Evolutionary conservation across 2,797 vertebrate genomes (phyloP).

Genomic region (Urophycis tenuis): DNA sequence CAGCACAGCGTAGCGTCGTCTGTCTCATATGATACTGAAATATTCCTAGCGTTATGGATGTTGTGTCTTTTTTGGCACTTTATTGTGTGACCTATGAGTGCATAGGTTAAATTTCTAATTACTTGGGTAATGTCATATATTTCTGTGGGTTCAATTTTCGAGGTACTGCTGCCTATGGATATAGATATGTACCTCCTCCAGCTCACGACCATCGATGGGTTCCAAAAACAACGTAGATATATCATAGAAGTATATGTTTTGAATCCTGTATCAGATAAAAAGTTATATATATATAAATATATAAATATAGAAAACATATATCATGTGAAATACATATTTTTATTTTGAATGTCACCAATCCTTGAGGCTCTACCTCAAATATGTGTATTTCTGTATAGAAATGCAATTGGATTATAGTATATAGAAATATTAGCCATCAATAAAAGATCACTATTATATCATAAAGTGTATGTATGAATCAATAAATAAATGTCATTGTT

Average conservation of each 20-base stretch:
- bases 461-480: constrained; percentile 86
- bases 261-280: constrained; percentile 72
- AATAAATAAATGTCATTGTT: constrained; percentile 97
- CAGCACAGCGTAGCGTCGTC: constrained; percentile 70
- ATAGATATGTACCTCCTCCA: constrained; percentile 91
- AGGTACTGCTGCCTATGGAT: constrained; percentile 91
- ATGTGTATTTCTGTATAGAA: constrained; percentile 99
- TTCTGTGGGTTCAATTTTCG: constrained; percentile 80
- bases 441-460: constrained; percentile 91
- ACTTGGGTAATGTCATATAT: constrained; percentile 91
- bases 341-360: constrained; percentile 85
- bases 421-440: constrained; percentile 83
- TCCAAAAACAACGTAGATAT: constrained; percentile 68
- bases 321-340: constrained; percentile 80
- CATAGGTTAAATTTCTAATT: constrained; percentile 93
- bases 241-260: constrained; percentile 71
- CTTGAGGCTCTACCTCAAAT: constrained; percentile 99
- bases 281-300: constrained; percentile 40
- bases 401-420: constrained; percentile 97
- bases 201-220: constrained; percentile 75
- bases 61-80: constrained; percentile 91
- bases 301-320: constrained; percentile 59
- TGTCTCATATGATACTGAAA: constrained; percentile 73
- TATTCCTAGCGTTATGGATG: constrained; percentile 74
- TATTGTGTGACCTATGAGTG: constrained; percentile 84